Evolutionary conservation across 2,113 vertebrate genomes (phyloP), one percentile per base, ranked within the genome.

Genomic region (Hyperopisus bebe): DNA sequence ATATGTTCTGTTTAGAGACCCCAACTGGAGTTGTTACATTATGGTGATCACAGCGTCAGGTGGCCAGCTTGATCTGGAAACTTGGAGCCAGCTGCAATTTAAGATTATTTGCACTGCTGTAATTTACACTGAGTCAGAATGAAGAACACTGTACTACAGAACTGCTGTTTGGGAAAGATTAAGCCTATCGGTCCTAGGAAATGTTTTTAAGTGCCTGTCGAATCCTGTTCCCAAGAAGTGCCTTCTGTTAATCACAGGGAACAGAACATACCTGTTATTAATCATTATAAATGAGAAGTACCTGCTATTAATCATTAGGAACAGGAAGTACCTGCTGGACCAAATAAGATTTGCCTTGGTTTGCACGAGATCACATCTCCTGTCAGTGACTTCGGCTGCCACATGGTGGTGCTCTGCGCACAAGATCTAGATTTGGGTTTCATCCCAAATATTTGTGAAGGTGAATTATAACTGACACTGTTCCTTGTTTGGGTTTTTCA

Each of bases 131-230:
- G 74, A 80, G 74, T 19, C 10, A 15, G 13, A 42, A 39, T 42
- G 74, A 21, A 80, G 74, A 39, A 39, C 31, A 80, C 17, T 42
- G 35, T 80, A 39, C 35, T 21, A 8, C 13, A 80, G 74, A 80
- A 42, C 74, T 80, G 35, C 35, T 42, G 35, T 19, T 19, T 80
- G 13, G 74, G 74, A 80, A 80, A 42, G 42, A 39, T 77, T 77
- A 77, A 42, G 35, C 70, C 35, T 42, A 19, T 6, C 15, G 17
- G 35, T 19, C 74, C 35, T 42, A 42, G 48, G 15, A 31, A 27
- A 86, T 86, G 85, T 86, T 53, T 86, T 48, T 50, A 86, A 86
- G 85, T 80, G 35, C 74, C 74, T 80, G 31, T 80, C 13, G 6
- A 80, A 42, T 13, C 74, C 11, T 42, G 31, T 42, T 80, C 74